These are phyloP conservation scores for Ceratosolen fusciceps DNA, from an alignment of 1,140 invertebrate species.

Conservation along the genomic window DNA sequence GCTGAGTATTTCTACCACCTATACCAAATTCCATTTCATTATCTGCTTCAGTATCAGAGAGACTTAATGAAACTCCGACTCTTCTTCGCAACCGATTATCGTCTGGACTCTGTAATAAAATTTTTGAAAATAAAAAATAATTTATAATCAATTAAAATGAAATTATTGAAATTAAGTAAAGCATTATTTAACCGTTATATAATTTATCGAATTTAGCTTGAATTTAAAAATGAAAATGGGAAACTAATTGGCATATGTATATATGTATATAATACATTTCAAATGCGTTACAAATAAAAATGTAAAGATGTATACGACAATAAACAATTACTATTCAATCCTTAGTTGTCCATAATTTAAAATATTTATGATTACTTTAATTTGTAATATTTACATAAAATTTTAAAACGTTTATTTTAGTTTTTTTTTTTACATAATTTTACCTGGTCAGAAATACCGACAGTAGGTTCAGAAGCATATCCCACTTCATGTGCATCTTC, in stretches of 20 bases:
- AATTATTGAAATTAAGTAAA: no score
- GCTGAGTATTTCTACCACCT: conserved; percentile 31
- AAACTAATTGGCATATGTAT: no score
- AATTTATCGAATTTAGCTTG: no score
- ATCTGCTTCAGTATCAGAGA: conserved; percentile 86
- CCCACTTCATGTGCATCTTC: conserved; percentile 83
- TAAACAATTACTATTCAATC: no score
- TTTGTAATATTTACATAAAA: no score
- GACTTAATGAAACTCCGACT: conserved; percentile 80
- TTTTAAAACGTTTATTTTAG: no score
- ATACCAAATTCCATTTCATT: conserved; percentile 72
- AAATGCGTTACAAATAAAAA: no score
- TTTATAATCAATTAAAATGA: no score
- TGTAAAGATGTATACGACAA: background rate
- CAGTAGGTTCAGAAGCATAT: conserved; percentile 87
- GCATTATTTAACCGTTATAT: no score
- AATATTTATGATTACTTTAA: no score
- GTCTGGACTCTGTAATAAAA: conserved; percentile 65
- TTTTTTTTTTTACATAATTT: conserved; percentile 28
- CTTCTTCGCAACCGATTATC: conserved; percentile 75
- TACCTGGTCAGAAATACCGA: conserved; percentile 73
- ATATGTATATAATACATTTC: background rate
- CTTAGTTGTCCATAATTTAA: no score
- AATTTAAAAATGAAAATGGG: no score
- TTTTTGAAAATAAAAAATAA: background rate